Evolutionary conservation across 2,113 vertebrate genomes (phyloP).

Genomic region (Acinonyx jubatus): DNA sequence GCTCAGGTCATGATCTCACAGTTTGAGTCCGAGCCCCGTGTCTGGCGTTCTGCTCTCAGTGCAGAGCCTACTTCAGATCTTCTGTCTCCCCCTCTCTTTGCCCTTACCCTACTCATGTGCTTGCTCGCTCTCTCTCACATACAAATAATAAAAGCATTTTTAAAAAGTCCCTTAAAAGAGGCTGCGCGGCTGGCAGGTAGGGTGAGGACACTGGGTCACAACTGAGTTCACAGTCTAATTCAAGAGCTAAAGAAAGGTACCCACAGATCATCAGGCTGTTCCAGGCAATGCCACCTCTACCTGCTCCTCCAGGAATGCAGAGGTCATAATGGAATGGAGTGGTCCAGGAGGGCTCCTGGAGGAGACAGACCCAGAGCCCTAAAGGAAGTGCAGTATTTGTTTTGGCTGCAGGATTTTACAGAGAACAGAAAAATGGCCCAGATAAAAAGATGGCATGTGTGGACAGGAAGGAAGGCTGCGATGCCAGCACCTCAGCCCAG

Average conservation of each 20-base stretch:
- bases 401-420: slow-evolving; percentile 54
- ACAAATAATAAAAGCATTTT: too few species aligned
- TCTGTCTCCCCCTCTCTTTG: too few species aligned
- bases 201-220: not conserved
- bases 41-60: too few species aligned
- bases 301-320: not conserved
- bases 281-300: not conserved
- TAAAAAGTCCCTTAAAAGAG: too few species aligned
- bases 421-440: slow-evolving; percentile 57
- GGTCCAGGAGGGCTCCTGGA: not conserved
- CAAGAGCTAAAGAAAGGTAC: not conserved
- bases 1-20: too few species aligned
- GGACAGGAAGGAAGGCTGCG: slow-evolving; percentile 64
- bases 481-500: slow-evolving; percentile 48
- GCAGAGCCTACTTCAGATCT: too few species aligned
- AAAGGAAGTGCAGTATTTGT: slow-evolving; percentile 69
- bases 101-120: too few species aligned
- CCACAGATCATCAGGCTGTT: not conserved
- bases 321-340: not conserved
- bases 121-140: too few species aligned
- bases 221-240: not conserved
- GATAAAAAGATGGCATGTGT: slow-evolving; percentile 64
- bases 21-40: too few species aligned
- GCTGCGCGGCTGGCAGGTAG: not conserved
- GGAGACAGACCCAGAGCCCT: slow-evolving; percentile 28